A percentile compares a stretch with the other conserved stretches of the same genome.
Evolutionary conservation across 2,797 vertebrate genomes (phyloP).

Genomic region (Notolabrus celidotus): DNA sequence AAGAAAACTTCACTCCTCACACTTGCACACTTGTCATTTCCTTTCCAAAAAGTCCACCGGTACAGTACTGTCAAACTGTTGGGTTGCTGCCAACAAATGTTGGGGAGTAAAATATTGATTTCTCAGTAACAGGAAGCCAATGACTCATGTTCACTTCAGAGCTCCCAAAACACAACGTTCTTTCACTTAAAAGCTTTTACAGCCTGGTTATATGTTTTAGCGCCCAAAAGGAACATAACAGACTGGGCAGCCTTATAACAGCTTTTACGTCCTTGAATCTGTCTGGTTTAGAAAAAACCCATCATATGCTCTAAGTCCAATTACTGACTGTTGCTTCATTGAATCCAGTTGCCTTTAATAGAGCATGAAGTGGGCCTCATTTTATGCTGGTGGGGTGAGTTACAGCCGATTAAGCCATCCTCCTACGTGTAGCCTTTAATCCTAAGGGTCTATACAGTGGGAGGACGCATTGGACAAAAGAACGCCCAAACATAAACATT

Average conservation of each 20-base stretch:
- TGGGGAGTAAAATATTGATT: conserved; percentile 70
- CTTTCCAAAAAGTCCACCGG: conserved; percentile 41
- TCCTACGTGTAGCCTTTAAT: conserved; percentile 80
- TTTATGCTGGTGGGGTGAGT: conserved; percentile 77
- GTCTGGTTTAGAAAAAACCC: conserved; percentile 56
- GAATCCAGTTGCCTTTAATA: conserved; percentile 83
- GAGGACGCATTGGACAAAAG: conserved; percentile 57
- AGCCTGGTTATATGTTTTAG: conserved; percentile 57
- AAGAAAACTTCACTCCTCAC: conserved; percentile 51
- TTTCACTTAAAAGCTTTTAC: conserved; percentile 58
- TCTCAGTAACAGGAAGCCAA: conserved; percentile 52
- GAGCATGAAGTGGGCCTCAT: conserved; percentile 82
- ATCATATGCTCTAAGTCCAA: conserved; percentile 72
- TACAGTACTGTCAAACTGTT: conserved; percentile 20
- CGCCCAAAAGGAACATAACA: conserved; percentile 59
- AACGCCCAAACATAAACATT: conserved; percentile 37
- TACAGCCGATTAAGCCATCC: conserved; percentile 78
- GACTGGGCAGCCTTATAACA: conserved; percentile 49
- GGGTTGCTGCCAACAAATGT: conserved; percentile 60
- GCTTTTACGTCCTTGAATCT: conserved; percentile 72
- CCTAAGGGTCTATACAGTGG: conserved; percentile 62
- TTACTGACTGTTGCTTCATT: conserved; percentile 79
- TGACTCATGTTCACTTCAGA: conserved; percentile 66
- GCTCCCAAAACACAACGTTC: conserved; percentile 49
- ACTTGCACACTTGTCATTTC: conserved; percentile 42